Evolutionary conservation across 1,140 invertebrate genomes (phyloP).

Genomic region (Trichonephila clavipes): DNA sequence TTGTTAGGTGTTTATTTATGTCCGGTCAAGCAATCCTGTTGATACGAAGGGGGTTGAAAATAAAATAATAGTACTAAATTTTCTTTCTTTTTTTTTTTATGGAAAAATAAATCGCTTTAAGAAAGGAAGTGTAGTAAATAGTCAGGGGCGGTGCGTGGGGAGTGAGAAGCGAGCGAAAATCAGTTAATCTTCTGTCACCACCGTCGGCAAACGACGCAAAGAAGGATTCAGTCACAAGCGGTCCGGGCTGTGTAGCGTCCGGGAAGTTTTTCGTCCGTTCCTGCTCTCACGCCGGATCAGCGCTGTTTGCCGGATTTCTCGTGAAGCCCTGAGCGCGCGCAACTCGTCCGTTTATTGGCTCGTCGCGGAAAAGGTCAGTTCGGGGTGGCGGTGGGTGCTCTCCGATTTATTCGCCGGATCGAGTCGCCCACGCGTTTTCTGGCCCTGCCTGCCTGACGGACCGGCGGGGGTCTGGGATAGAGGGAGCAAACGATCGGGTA

Average conservation of each 20-base stretch:
- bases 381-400: neutral
- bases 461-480: constrained; percentile 20
- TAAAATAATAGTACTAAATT: neutral
- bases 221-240: constrained; percentile 5
- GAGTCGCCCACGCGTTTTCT: constrained; percentile 65
- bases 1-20: neutral
- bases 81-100: neutral
- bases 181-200: neutral
- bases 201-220: neutral
- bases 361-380: constrained; percentile 68
- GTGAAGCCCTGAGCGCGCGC: constrained; percentile 53
- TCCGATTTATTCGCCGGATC: constrained; percentile 68
- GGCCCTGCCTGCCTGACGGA: constrained; percentile 39
- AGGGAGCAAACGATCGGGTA: neutral
- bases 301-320: constrained; percentile 64
- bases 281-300: constrained; percentile 70
- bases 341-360: constrained; percentile 48
- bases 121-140: neutral
- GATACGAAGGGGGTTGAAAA: neutral
- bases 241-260: constrained; percentile 47
- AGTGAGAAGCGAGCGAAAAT: neutral
- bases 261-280: constrained; percentile 52
- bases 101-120: neutral
- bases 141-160: neutral
- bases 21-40: neutral